Conservation (phyloP, 2,797 vertebrate genomes). For the Rhinoraja longicauda region DNA sequence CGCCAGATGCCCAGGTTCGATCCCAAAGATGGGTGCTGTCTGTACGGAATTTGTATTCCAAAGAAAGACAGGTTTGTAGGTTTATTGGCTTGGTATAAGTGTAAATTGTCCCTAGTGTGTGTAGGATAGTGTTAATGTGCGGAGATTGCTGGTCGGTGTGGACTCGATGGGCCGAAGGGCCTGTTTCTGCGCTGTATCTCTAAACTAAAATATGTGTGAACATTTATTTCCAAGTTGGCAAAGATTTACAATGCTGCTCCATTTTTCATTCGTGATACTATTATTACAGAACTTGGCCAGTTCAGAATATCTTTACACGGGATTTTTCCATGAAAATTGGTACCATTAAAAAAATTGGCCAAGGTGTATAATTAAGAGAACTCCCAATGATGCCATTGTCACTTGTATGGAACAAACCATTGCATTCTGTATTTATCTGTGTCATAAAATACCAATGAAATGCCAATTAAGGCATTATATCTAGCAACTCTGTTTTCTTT, state of each 20-base stretch:
- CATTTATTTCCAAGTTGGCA: background rate
- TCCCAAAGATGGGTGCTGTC: too few relatives aligned
- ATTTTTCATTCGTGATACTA: background rate
- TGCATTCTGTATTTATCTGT: background rate
- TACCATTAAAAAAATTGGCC: background rate
- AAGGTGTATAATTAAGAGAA: background rate
- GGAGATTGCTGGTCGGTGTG: too few relatives aligned
- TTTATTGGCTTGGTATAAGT: too few relatives aligned
- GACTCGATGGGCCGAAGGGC: too few relatives aligned
- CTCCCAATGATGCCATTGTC: background rate
- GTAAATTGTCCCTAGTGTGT: too few relatives aligned
- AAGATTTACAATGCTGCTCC: background rate
- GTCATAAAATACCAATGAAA: background rate
- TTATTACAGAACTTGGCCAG: background rate
- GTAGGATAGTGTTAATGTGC: too few relatives aligned
- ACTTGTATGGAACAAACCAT: background rate
- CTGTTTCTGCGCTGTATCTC: too few relatives aligned
- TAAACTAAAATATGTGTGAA: background rate
- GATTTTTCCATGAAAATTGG: background rate
- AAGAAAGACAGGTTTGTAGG: too few relatives aligned
- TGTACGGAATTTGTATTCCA: too few relatives aligned
- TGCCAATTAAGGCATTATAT: background rate
- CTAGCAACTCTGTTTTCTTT: conserved; percentile 1
- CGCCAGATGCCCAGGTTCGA: too few relatives aligned
- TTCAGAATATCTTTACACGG: background rate